Percentiles rank a stretch among this genome's conserved stretches.
Conservation (phyloP, 2,888 invertebrate species). For the Athetis lepigone region DNA sequence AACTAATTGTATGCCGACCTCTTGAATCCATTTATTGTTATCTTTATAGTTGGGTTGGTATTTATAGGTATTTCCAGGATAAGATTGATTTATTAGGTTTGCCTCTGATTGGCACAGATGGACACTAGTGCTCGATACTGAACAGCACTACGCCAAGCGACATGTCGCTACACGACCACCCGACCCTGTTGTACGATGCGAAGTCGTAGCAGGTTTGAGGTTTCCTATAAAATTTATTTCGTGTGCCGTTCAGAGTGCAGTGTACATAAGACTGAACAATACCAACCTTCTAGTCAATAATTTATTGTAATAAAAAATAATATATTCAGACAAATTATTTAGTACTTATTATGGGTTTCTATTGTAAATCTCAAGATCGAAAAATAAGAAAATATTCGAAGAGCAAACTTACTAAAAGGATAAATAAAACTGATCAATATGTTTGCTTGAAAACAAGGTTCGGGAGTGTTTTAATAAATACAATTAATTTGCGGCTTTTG, state of each 20-base stretch:
- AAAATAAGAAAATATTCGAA: constrained; percentile 54
- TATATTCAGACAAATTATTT: constrained; percentile 46
- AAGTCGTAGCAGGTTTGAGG: constrained; percentile 38
- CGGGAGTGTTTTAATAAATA: constrained; percentile 57
- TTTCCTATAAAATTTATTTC: constrained; percentile 44
- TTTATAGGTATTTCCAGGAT: constrained; percentile 15
- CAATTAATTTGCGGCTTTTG: constrained; percentile 56
- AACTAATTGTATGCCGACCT: no score
- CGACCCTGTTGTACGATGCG: constrained; percentile 42
- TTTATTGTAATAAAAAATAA: constrained; percentile 46
- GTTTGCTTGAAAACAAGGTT: constrained; percentile 54
- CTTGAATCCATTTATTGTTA: background rate
- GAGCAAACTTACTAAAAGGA: constrained; percentile 47
- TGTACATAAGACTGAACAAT: constrained; percentile 28
- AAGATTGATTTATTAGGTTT: constrained; percentile 31
- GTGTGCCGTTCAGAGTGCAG: constrained; percentile 31
- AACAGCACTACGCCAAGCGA: constrained; percentile 65
- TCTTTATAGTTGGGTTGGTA: background rate
- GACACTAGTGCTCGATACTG: constrained; percentile 36
- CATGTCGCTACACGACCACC: constrained; percentile 74
- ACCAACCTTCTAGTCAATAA: constrained; percentile 56
- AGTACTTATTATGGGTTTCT: constrained; percentile 65
- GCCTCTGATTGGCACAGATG: constrained; percentile 22
- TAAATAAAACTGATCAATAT: constrained; percentile 65
- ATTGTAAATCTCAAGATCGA: constrained; percentile 62